phyloP scores from a whole-genome alignment of 2,797 vertebrate genomes.

The Gymnopithys bicolor region DNA sequence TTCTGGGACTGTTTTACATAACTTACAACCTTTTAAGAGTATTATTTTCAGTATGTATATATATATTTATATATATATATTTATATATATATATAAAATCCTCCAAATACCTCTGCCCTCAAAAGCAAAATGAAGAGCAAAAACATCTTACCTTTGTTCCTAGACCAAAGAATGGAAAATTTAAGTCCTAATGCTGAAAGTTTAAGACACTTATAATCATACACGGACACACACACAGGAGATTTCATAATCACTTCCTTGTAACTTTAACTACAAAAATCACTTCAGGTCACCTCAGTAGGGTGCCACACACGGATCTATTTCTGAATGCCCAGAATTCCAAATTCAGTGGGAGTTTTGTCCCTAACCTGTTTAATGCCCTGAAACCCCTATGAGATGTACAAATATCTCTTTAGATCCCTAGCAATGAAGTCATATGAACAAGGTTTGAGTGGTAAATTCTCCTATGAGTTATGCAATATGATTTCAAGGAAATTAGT shows the following conservation, averaged over 20 bases:
- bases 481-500: not conserved
- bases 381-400: not conserved
- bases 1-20: not conserved
- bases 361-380: not conserved
- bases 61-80: too few species aligned
- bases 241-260: not conserved
- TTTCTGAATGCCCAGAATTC: not conserved
- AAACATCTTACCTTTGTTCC: not conserved
- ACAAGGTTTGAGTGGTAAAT: not conserved
- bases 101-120: not conserved
- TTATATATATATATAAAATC: too few species aligned
- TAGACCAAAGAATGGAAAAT: not conserved
- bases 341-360: not conserved
- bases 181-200: not conserved
- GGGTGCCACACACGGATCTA: not conserved
- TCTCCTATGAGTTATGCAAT: not conserved
- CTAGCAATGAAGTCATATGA: not conserved
- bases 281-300: not conserved
- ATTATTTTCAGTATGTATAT: not conserved
- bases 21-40: not conserved
- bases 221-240: fast-evolving
- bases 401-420: not conserved
- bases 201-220: not conserved
- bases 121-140: not conserved
- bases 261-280: not conserved